Evolutionary conservation across 37 sponge, comb jelly and placozoan species (phyloP), one percentile per base, ranked within the genome.

Genomic region (Ianthella basta): DNA sequence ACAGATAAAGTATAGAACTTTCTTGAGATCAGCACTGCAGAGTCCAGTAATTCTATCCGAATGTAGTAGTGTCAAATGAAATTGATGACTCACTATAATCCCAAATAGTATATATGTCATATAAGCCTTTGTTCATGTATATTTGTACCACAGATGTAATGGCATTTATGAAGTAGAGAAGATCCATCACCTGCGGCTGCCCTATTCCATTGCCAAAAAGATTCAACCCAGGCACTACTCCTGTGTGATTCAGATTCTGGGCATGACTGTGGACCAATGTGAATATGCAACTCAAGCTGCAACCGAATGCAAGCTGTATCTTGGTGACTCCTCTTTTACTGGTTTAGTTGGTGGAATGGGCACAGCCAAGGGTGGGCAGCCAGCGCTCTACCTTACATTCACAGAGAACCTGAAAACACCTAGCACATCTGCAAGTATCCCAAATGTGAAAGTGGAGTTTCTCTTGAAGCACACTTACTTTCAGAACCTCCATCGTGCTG

Each of bases 61-160:
- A n/a, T n/a, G n/a, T n/a, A n/a, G n/a, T n/a, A n/a, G n/a, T n/a
- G n/a, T n/a, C n/a, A n/a, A n/a, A n/a, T n/a, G n/a, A n/a, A n/a
- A n/a, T n/a, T n/a, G n/a, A n/a, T n/a, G n/a, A n/a, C n/a, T n/a
- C n/a, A n/a, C n/a, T n/a, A n/a, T n/a, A n/a, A n/a, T n/a, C n/a
- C n/a, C n/a, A n/a, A n/a, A n/a, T n/a, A n/a, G n/a, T n/a, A n/a
- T n/a, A n/a, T n/a, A n/a, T n/a, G n/a, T n/a, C n/a, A n/a, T n/a
- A n/a, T n/a, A n/a, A n/a, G n/a, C n/a, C n/a, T n/a, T n/a, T n/a
- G n/a, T n/a, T n/a, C n/a, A n/a, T n/a, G n/a, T n/a, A n/a, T n/a
- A n/a, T n/a, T n/a, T n/a, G n/a, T n/a, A n/a, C n/a, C n/a, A 53
- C 41, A 85, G 85, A 77, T 85, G 85, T 73, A 41, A 73, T 85